A percentile compares a stretch with the other conserved stretches of the same genome.
phyloP scores from a whole-genome alignment of 2,797 vertebrate genomes.

The Anabas testudineus region DNA sequence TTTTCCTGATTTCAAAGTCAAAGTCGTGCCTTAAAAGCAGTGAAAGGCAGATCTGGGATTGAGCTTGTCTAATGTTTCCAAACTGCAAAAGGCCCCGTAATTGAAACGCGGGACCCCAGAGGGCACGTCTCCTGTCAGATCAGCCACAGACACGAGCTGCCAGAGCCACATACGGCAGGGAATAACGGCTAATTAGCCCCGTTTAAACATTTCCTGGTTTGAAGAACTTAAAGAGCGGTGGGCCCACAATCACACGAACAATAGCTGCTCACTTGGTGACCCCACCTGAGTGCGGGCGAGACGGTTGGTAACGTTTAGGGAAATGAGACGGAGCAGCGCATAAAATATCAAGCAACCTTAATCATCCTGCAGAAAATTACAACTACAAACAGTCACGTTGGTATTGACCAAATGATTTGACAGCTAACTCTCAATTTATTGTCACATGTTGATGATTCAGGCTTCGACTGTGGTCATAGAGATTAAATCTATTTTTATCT shows the following conservation, averaged over 20 bases:
- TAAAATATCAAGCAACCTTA: too few relatives aligned
- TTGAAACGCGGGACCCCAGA: constrained; percentile 73
- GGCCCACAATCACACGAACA: constrained; percentile 79
- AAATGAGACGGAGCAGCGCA: constrained; percentile 27
- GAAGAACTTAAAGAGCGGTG: constrained; percentile 87
- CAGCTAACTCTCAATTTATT: too few relatives aligned
- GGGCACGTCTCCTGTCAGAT: constrained; percentile 86
- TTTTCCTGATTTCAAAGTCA: constrained; percentile 57
- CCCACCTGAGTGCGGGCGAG: constrained; percentile 38
- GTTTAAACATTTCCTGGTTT: constrained; percentile 88
- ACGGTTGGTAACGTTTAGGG: constrained; percentile 68
- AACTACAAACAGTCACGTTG: too few relatives aligned
- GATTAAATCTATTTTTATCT: too few relatives aligned
- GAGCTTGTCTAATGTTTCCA: constrained; percentile 79
- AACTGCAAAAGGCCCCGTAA: constrained; percentile 77
- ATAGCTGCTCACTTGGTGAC: constrained; percentile 73
- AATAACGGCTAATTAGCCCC: constrained; percentile 83
- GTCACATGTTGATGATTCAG: too few relatives aligned
- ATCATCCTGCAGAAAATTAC: too few relatives aligned
- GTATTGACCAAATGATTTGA: too few relatives aligned
- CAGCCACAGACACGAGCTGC: constrained; percentile 75
- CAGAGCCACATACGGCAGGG: constrained; percentile 72
- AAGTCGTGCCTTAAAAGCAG: constrained; percentile 37
- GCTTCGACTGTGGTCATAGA: too few relatives aligned
- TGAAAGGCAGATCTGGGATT: constrained; percentile 64